Conservation (phyloP, 2,888 invertebrate species). For the Synergus itoensis region DNA sequence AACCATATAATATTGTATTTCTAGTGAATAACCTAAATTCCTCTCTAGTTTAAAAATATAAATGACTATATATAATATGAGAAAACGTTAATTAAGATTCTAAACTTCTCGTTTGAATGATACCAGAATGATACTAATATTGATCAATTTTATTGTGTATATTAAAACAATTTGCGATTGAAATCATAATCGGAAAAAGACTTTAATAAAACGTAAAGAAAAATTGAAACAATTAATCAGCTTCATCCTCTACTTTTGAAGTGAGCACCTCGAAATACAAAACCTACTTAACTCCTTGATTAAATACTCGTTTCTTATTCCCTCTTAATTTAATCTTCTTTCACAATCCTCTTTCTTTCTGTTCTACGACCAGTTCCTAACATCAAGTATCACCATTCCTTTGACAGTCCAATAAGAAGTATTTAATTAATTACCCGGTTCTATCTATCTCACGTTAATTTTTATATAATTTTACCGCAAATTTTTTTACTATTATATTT, state of each 20-base stretch:
- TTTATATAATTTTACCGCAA: not conserved
- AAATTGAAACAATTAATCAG: not conserved
- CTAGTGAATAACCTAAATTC: too few species aligned
- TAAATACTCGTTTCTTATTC: slow-evolving; percentile 4
- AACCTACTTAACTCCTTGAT: not conserved
- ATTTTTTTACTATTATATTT: not conserved
- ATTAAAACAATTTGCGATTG: too few species aligned
- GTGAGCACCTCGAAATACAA: not conserved
- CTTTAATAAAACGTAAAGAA: not conserved
- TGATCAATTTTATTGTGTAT: too few species aligned
- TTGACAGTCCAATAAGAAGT: not conserved
- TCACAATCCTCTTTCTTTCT: not conserved
- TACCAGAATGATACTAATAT: too few species aligned
- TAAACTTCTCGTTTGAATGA: too few species aligned
- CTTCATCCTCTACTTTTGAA: not conserved
- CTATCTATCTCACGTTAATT: not conserved
- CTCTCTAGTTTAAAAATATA: too few species aligned
- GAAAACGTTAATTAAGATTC: too few species aligned
- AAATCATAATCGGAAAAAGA: too few species aligned
- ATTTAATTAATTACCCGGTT: not conserved
- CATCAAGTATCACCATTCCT: not conserved
- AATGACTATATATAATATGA: too few species aligned
- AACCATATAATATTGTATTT: too few species aligned
- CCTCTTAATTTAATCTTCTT: slow-evolving; percentile 12
- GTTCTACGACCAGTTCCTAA: not conserved